phyloP scores from a whole-genome alignment of 2,888 invertebrate species.

The Stomorhina lunata region DNA sequence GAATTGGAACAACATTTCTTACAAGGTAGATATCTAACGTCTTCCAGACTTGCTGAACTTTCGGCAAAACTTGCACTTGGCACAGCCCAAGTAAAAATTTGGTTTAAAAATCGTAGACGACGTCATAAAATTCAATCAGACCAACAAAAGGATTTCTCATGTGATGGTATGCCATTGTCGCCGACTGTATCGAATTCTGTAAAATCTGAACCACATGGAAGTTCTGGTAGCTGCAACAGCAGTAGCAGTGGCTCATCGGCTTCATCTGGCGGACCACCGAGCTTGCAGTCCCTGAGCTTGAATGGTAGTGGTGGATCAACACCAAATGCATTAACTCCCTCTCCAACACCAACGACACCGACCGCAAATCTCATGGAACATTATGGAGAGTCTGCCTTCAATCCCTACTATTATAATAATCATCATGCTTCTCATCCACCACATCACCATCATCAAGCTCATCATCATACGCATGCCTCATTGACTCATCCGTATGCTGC shows the following conservation, averaged over 20 bases:
- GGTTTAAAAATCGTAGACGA: conserved; percentile 76
- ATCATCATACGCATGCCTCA: conserved; percentile 6
- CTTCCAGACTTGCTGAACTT: conserved; percentile 71
- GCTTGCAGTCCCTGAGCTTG: conserved; percentile 69
- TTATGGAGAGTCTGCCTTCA: conserved; percentile 67
- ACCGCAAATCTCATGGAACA: conserved; percentile 69
- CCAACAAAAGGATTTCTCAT: conserved; percentile 70
- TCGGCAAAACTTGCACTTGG: conserved; percentile 72
- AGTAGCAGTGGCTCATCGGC: conserved; percentile 25
- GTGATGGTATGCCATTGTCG: conserved; percentile 71
- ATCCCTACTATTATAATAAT: conserved; percentile 71
- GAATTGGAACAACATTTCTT: conserved; percentile 73
- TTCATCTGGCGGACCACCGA: conserved; percentile 65
- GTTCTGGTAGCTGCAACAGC: conserved; percentile 29
- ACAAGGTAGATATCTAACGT: conserved; percentile 72
- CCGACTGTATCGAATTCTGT: conserved; percentile 62
- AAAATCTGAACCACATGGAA: conserved; percentile 31
- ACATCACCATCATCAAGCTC: conserved; percentile 33
- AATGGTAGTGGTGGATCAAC: conserved; percentile 64
- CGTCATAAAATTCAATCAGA: conserved; percentile 73
- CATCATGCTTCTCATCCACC: conserved; percentile 61
- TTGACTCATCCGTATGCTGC: conserved; percentile 28
- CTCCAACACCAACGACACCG: conserved; percentile 70
- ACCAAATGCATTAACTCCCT: conserved; percentile 70
- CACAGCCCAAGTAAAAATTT: conserved; percentile 73